These are phyloP conservation scores for Ailurus styani DNA, from an alignment of 2,113 vertebrate species.

Conservation along the genomic window DNA sequence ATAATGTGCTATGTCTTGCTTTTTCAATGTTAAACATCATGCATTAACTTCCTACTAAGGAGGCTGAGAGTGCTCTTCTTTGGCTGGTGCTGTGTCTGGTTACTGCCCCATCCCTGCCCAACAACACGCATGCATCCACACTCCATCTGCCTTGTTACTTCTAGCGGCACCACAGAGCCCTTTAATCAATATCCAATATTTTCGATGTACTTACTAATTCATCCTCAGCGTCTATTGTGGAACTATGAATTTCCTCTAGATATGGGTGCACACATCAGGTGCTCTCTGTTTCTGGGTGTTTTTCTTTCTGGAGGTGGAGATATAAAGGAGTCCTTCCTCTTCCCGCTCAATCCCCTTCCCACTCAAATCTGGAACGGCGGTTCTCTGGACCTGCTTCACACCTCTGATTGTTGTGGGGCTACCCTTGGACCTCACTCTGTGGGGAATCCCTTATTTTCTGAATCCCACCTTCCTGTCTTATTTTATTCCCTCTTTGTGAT, in stretches of 20 bases:
- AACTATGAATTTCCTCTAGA: neutral
- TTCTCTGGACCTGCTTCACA: neutral
- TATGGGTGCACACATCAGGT: neutral
- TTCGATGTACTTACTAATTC: neutral
- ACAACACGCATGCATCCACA: neutral
- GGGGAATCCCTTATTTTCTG: neutral
- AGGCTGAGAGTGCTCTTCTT: too few species aligned
- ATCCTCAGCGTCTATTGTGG: neutral
- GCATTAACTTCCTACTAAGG: neutral
- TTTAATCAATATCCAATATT: neutral
- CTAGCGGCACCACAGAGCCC: neutral
- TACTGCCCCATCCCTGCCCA: neutral
- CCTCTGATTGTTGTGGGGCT: neutral
- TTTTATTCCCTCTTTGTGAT: neutral
- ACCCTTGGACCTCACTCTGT: neutral
- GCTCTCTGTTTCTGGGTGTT: neutral
- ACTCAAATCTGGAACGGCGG: neutral
- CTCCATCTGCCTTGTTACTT: neutral
- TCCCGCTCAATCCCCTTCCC: too few species aligned
- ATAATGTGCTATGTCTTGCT: neutral
- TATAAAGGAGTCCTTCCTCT: neutral
- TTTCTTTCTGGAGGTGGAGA: too few species aligned
- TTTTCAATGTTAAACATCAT: neutral
- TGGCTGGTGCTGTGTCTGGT: neutral
- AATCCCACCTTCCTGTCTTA: neutral